Conservation (phyloP, 2,888 invertebrate genomes). For the Chesias legatella region DNA sequence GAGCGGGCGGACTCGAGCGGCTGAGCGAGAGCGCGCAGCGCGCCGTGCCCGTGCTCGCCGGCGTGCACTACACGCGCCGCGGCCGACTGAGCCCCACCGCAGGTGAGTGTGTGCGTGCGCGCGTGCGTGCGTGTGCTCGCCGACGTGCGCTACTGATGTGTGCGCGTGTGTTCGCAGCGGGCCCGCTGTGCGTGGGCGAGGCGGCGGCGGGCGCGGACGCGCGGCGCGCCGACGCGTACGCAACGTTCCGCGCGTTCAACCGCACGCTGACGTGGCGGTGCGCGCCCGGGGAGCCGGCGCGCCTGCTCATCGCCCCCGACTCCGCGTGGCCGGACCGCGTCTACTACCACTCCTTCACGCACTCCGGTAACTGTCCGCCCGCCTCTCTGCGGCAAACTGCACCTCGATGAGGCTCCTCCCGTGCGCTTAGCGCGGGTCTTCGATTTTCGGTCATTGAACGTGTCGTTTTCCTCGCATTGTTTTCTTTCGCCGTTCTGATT, state of each 20-base stretch:
- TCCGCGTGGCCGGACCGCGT: slow-evolving; percentile 94
- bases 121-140: slow-evolving; percentile 18
- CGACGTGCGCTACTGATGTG: too few species aligned
- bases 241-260: slow-evolving; percentile 91
- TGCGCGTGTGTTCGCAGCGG: slow-evolving; percentile 81
- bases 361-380: slow-evolving; percentile 80
- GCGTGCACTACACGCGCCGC: slow-evolving; percentile 90
- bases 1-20: slow-evolving; percentile 92
- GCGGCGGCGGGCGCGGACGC: slow-evolving; percentile 84
- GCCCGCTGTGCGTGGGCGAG: slow-evolving; percentile 87
- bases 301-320: slow-evolving; percentile 91
- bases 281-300: slow-evolving; percentile 85
- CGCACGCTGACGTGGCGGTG: slow-evolving; percentile 86
- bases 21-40: slow-evolving; percentile 72
- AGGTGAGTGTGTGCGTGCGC: slow-evolving; percentile 4
- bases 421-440: too few species aligned
- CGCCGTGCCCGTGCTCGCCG: slow-evolving; percentile 85
- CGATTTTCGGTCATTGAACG: too few species aligned
- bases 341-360: slow-evolving; percentile 96
- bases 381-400: not conserved
- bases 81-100: slow-evolving; percentile 85
- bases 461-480: too few species aligned
- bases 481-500: too few species aligned
- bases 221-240: slow-evolving; percentile 88
- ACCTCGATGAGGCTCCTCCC: too few species aligned